These are phyloP conservation scores for Cryptotermes secundus DNA, from an alignment of 1,140 invertebrate genomes.

Conservation along the genomic window DNA sequence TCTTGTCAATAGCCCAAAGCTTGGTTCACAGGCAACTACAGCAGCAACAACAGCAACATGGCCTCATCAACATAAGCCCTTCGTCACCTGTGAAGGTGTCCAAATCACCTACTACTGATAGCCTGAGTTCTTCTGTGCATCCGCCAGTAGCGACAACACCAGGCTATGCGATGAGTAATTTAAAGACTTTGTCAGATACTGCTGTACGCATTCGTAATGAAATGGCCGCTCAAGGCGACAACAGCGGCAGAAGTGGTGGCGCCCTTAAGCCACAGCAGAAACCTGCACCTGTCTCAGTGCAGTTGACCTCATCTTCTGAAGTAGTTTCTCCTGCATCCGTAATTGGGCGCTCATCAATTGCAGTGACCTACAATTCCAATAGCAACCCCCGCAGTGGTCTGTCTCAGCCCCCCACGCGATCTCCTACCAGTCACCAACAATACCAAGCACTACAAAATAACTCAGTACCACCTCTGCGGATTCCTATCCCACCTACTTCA, in stretches of 20 bases:
- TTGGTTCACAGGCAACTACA: constrained; percentile 37
- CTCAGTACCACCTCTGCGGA: constrained; percentile 27
- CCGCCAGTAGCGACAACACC: constrained; percentile 32
- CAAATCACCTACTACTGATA: background rate
- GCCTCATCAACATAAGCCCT: constrained; percentile 28
- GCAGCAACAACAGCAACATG: constrained; percentile 30
- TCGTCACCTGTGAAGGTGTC: constrained; percentile 7
- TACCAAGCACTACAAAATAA: background rate
- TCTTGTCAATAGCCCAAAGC: constrained; percentile 43
- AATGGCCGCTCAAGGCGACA: constrained; percentile 28
- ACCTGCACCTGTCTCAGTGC: background rate
- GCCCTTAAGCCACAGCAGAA: background rate
- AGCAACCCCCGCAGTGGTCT: background rate
- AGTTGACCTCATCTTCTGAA: background rate
- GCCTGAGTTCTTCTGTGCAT: constrained; percentile 36
- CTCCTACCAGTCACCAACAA: background rate
- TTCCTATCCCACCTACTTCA: constrained; percentile 21
- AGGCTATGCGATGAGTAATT: constrained; percentile 40
- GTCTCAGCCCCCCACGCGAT: background rate
- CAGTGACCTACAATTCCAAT: background rate
- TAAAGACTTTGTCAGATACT: constrained; percentile 41
- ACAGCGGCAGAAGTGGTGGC: background rate
- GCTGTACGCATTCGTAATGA: constrained; percentile 40
- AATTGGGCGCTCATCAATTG: background rate
- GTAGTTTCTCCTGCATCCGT: background rate